Conservation (phyloP, 2,888 invertebrate species). For the Aleiodes alternator region DNA sequence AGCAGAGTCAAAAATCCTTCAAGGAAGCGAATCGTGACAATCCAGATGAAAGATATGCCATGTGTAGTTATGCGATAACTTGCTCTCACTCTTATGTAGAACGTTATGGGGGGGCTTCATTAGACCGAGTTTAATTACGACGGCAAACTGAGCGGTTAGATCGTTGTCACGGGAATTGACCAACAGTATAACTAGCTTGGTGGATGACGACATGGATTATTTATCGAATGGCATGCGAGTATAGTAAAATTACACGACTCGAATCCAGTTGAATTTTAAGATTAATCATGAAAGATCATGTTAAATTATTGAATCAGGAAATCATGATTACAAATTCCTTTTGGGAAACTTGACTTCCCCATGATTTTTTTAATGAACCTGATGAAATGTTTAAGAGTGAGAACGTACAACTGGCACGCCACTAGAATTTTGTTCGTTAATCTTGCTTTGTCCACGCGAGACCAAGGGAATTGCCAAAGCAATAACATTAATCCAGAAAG, state of each 20-base stretch:
- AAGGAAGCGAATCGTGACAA: slow-evolving; percentile 28
- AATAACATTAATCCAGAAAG: slow-evolving; percentile 73
- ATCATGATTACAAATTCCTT: neutral
- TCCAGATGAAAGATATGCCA: slow-evolving; percentile 45
- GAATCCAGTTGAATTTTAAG: neutral
- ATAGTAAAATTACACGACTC: slow-evolving; percentile 7
- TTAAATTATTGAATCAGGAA: too few species aligned
- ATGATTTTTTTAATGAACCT: slow-evolving; percentile 33
- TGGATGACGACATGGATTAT: slow-evolving; percentile 18
- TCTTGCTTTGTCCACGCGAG: slow-evolving; percentile 58
- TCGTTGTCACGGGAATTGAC: slow-evolving; percentile 47
- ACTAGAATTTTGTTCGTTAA: slow-evolving; percentile 56
- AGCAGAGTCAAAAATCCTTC: neutral
- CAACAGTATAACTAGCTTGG: slow-evolving; percentile 4
- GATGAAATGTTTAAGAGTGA: slow-evolving; percentile 19
- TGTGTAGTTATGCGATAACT: slow-evolving; percentile 32
- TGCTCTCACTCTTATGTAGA: slow-evolving; percentile 50
- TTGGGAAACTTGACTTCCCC: neutral
- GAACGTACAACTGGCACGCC: slow-evolving; percentile 19
- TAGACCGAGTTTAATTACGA: slow-evolving; percentile 68
- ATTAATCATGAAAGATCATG: too few species aligned
- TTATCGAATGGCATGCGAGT: slow-evolving; percentile 29
- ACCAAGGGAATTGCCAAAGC: slow-evolving; percentile 66
- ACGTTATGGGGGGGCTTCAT: slow-evolving; percentile 63
- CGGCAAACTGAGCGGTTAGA: slow-evolving; percentile 50